Evolutionary conservation across 2,888 invertebrate genomes (phyloP).

Genomic region (Phyto melanocephala): DNA sequence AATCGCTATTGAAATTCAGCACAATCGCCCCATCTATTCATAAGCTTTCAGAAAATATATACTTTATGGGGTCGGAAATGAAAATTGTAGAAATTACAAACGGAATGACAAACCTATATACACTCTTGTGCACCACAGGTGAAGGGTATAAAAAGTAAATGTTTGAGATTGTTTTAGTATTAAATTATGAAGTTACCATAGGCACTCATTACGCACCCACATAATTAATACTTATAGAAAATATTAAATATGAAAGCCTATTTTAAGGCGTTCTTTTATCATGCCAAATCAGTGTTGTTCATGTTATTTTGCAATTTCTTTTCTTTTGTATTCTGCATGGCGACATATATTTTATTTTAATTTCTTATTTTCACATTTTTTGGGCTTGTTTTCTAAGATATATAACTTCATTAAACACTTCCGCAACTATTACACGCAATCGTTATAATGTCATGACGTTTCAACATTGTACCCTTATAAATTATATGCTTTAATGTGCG

Average conservation of each 20-base stretch:
- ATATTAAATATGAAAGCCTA: constrained; percentile 28
- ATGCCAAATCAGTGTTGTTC: neutral
- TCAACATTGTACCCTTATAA: constrained; percentile 14
- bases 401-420: constrained; percentile 3
- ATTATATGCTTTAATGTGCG: neutral
- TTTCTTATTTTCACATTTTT: neutral
- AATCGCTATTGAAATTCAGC: too few species aligned
- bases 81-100: too few species aligned
- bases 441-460: constrained; percentile 26
- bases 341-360: constrained; percentile 13
- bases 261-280: constrained; percentile 17
- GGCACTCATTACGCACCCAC: too few species aligned
- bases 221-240: too few species aligned
- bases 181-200: too few species aligned
- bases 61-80: too few species aligned
- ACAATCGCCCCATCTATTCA: too few species aligned
- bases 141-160: too few species aligned
- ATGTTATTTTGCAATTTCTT: neutral
- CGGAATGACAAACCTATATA: too few species aligned
- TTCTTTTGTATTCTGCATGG: constrained; percentile 12
- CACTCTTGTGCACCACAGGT: too few species aligned
- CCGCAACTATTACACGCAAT: neutral
- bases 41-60: too few species aligned
- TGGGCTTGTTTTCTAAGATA: constrained; percentile 27
- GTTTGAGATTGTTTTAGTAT: too few species aligned